Conservation (phyloP, 2,797 vertebrate species). For the Myotis planiceps region DNA sequence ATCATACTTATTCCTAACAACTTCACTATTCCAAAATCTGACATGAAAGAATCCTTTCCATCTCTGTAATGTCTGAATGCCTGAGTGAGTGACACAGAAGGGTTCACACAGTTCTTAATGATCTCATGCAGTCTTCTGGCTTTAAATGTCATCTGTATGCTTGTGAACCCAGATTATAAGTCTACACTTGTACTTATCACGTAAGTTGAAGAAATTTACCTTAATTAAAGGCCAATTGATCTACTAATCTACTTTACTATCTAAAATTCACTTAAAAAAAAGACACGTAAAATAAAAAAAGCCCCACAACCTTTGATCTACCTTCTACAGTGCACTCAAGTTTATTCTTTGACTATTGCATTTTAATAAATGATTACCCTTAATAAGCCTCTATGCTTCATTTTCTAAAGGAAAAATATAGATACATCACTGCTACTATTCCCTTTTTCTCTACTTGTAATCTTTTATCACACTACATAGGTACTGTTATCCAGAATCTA, state of each 20-base stretch:
- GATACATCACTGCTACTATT: neutral
- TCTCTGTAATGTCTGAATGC: neutral
- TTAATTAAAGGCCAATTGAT: neutral
- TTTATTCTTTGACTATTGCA: neutral
- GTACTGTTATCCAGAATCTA: neutral
- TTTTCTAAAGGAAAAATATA: neutral
- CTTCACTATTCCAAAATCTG: neutral
- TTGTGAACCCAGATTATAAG: neutral
- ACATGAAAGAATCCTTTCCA: neutral
- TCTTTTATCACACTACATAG: neutral
- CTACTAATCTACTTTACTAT: neutral
- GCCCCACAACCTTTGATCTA: neutral
- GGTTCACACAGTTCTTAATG: neutral
- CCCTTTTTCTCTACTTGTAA: neutral
- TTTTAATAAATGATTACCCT: neutral
- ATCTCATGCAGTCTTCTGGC: neutral
- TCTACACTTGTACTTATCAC: neutral
- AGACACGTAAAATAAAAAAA: neutral
- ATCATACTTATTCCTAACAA: neutral
- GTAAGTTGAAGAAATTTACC: neutral
- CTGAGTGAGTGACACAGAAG: neutral
- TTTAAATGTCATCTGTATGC: neutral
- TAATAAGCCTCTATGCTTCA: neutral
- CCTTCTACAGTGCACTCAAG: neutral
- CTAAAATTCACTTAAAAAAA: neutral